Base-by-base conservation (phyloP, 2,113 vertebrate genomes). In the Cebidichthys violaceus region DNA sequence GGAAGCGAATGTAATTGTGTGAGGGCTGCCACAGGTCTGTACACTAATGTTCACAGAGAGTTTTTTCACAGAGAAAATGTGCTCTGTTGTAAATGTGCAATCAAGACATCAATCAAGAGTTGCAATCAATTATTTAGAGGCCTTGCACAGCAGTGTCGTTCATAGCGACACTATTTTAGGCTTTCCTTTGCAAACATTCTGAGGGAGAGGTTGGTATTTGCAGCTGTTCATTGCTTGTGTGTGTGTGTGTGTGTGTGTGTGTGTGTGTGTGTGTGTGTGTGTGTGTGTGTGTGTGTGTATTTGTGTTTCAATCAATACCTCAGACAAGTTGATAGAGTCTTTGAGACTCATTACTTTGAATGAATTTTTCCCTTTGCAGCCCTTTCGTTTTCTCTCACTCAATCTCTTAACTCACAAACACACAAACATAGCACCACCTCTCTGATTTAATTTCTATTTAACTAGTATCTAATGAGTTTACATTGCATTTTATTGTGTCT, bases 111-210 rank as follows among this genome's bases (percentile, higher is more conserved):
- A 82, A 85, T 92, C 86, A 90, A 76, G 76, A 64, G 31, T 57
- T 75, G 50, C 60, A 55, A 83, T 87, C 71, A 86, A 80, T 92
- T 84, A 90, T 89, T 89, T 22, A 87, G 62, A 82, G 62, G 37
- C 70, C 68, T 77, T 77, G 39, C 72, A 54, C 77, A 72, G 75
- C 77, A 70, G 68, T 15, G 37, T 39, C 24, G 1, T 81, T 86
- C 75, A 69, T 37, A 29, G 74, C 31, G 37, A 65, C 70, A 54
- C 73, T 54, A 68, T 89, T 81, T 76, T 69, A 57, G 9, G 43
- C 33, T 43, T 80, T 75, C n/a, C 79, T 79, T 72, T 67, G 59
- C 70, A 72, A 57, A 81, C 66, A 61, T 27, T 81, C 41, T 65
- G 39, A 68, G 31, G 47, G 47, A 52, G 73, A 65, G 27, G 64